Conservation (phyloP, 2,888 invertebrate genomes). For the Panopea generosa region DNA sequence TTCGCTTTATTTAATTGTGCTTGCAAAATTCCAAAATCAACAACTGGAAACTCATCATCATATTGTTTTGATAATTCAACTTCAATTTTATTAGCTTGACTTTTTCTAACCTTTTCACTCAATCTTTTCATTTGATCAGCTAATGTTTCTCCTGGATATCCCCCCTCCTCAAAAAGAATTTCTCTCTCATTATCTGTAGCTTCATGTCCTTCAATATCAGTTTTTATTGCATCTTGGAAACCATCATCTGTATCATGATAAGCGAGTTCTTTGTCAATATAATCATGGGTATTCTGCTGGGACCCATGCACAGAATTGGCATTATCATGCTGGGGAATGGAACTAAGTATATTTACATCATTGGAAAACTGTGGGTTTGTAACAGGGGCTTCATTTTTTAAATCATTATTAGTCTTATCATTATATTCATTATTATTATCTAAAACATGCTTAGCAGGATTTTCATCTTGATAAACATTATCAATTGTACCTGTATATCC, state of each 20-base stretch:
- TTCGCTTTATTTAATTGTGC: no score
- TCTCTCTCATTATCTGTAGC: neutral
- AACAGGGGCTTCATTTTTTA: no score
- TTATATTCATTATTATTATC: no score
- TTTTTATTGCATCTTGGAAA: neutral
- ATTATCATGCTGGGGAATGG: neutral
- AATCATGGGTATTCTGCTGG: conserved; percentile 1
- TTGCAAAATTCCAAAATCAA: no score
- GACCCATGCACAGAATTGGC: conserved; percentile 6
- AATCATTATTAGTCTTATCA: no score
- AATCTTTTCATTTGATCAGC: conserved; percentile 53
- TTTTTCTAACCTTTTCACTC: conserved; percentile 47
- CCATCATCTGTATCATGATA: neutral
- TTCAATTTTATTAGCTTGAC: neutral
- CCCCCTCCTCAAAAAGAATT: conserved; percentile 44
- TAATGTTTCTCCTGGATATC: conserved; percentile 37
- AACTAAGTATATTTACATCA: no score
- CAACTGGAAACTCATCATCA: no score
- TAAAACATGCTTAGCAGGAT: no score
- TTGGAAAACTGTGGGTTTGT: no score
- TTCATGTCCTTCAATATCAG: neutral
- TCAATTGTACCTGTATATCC: conserved; percentile 17
- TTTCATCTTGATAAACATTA: conserved; percentile 1
- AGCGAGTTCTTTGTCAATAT: neutral
- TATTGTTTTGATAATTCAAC: neutral